Base-by-base conservation (phyloP, 2,113 vertebrate species). In the Hydropotes inermis region DNA sequence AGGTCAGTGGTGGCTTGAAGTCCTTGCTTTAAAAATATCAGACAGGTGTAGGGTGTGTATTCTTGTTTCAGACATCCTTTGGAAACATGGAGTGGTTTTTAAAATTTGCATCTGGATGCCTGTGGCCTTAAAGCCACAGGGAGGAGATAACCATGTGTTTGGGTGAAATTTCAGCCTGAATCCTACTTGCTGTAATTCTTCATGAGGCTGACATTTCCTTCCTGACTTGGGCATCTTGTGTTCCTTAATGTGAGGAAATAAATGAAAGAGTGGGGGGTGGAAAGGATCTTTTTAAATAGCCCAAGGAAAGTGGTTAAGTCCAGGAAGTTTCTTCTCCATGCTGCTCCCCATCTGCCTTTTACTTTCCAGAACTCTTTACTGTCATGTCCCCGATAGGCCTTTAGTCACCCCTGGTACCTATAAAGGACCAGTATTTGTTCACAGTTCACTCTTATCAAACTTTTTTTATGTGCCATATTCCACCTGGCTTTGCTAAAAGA, bases 351-450 rank as follows among this genome's bases (percentile, higher is more conserved):
- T 28, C 19, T 57, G 16, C 9, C 0, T 0, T 25, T 43, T 27
- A 2, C 8, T 39, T 19, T n/a, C 6, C 0, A 7, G 79, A 28
- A 6, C 30, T 4, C 55, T 6, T 19, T 11, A 0, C 1, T 2
- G 10, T 45, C 11, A 0, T 6, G 0, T 27, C 39, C 52, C 43
- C 0, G 0, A 9, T 5, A 6, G 21, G 50, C 16, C 50, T 43
- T 45, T 10, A 1, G 1, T 7, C 3, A 1, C 28, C 1, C 0
- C 36, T 0, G 0, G 28, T 4, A 2, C 84, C 54, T 13, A 1
- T 11, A 9, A 19, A 3, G 0, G 7, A 9, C 30, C 0, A 0
- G 17, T 1, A 1, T 57, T 11, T 30, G 10, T 58, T 47, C 25
- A 23, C 1, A 9, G 12, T 2, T 27, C 78, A 27, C 50, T 52